Evolutionary conservation across 2,797 vertebrate species (phyloP).

Genomic region (Pseudochirops cupreus): DNA sequence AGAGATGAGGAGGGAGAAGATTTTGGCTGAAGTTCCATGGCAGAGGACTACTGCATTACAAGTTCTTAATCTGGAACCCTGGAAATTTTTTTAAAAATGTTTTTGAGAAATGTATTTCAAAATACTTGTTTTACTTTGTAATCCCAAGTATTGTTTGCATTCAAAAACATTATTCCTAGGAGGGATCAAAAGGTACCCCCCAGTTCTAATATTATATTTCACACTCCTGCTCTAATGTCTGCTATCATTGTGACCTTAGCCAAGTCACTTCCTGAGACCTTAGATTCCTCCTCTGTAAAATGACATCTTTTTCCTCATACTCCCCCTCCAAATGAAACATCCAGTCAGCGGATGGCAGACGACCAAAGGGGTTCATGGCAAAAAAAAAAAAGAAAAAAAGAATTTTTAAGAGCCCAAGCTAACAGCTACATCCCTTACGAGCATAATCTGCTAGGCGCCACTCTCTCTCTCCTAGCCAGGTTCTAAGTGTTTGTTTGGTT

Average conservation of each 20-base stretch:
- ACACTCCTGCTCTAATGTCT: not conserved
- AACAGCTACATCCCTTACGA: not conserved
- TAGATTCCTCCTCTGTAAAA: not conserved
- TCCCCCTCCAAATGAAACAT: not conserved
- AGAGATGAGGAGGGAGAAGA: not conserved
- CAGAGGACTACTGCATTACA: not conserved
- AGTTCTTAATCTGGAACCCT: not conserved
- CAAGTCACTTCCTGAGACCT: not conserved
- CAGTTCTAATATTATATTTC: not conserved
- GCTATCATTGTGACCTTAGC: not conserved
- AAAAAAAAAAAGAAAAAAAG: no score
- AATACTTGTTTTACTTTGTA: not conserved
- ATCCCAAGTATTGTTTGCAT: not conserved
- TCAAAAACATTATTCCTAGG: not conserved
- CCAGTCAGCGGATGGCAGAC: no score
- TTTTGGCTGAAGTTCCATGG: not conserved
- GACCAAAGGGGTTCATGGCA: not conserved
- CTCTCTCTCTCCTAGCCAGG: not conserved
- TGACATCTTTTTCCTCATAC: not conserved
- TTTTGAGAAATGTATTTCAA: not conserved
- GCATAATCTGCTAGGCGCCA: not conserved
- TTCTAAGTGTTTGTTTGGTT: not conserved
- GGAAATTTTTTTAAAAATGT: not conserved
- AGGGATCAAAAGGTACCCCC: not conserved
- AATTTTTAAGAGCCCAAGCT: not conserved